Conservation (phyloP, 1,140 invertebrate species). For the Nasonia vitripennis region DNA sequence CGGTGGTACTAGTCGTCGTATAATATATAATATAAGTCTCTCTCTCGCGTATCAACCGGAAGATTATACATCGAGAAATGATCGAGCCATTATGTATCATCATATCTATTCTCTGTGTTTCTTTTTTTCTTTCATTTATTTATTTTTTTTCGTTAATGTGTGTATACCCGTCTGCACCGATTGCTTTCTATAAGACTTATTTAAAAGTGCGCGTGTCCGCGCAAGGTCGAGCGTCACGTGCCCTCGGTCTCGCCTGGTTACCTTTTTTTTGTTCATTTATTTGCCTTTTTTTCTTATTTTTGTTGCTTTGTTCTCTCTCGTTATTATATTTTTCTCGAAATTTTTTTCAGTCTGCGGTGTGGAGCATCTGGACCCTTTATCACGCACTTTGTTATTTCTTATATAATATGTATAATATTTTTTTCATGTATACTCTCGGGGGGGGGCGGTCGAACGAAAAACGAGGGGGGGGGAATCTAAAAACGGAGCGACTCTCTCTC, state of each 20-base stretch:
- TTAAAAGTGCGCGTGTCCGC: conserved; percentile 1
- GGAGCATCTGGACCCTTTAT: conserved; percentile 48
- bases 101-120: background rate
- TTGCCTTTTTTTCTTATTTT: background rate
- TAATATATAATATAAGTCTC: background rate
- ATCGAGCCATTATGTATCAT: background rate
- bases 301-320: background rate
- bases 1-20: background rate
- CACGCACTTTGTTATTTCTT: background rate
- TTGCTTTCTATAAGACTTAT: conserved; percentile 6
- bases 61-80: background rate
- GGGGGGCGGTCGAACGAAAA: background rate
- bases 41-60: background rate
- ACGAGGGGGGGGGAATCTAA: background rate
- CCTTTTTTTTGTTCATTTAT: background rate
- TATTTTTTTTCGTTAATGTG: background rate
- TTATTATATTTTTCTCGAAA: conserved; percentile 27
- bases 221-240: conserved; percentile 29
- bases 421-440: background rate
- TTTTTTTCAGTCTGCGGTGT: conserved; percentile 32
- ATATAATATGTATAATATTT: conserved; percentile 26
- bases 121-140: background rate
- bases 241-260: background rate
- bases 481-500: conserved; percentile 1
- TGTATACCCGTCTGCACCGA: conserved; percentile 1